Evolutionary conservation across 1,140 invertebrate species (phyloP), one percentile per base, ranked within the genome.

Genomic region (Aplysia californica): DNA sequence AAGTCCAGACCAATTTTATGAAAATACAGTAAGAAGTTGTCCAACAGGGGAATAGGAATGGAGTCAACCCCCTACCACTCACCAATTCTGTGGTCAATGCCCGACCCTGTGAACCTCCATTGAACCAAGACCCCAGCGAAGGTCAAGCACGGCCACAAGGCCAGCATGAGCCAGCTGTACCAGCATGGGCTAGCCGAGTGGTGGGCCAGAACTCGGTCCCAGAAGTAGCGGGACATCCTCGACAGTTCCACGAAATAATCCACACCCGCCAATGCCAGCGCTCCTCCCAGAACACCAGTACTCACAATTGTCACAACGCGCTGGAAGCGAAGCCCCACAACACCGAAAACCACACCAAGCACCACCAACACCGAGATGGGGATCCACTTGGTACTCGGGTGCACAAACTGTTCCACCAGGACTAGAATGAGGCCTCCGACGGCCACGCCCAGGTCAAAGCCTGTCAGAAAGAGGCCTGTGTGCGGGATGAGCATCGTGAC

Each of bases 401-500:
- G 79, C 26, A 84, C 76, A 61, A 86, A 82, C 79, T 85, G 83
- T 77, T 88, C 83, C 33, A 88, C 31, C 2, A 86, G 36, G 36
- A 88, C 81, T 1, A 89, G 76, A 58, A 91, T 92, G 26, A 94
- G 88, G 4, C 92, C 93, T 10, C 93, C 87, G 36, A 95, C 89
- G 18, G 94, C 88, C 10, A 87, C 67, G 31, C 95, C 95, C 0
- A 94, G 93, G 84, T 95, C 94, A 80, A 96, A 93, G n/a, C 95
- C 95, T 18, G 94, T 94, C 90, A 95, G 93, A 86, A 96, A 95
- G 18, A 96, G 92, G 29, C 95, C 95, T 3, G 95, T 93, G 85
- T 95, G 95, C 85, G 95, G 94, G 39, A 96, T 94, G 74, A 95
- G 90, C 93, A 91, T 90, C 1, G 94, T 95, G 80, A 95, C 94